Percentiles rank a stretch among this genome's conserved stretches.
Conservation (phyloP, 2,888 invertebrate species). For the Scaptodrosophila latifasciaeformis region DNA sequence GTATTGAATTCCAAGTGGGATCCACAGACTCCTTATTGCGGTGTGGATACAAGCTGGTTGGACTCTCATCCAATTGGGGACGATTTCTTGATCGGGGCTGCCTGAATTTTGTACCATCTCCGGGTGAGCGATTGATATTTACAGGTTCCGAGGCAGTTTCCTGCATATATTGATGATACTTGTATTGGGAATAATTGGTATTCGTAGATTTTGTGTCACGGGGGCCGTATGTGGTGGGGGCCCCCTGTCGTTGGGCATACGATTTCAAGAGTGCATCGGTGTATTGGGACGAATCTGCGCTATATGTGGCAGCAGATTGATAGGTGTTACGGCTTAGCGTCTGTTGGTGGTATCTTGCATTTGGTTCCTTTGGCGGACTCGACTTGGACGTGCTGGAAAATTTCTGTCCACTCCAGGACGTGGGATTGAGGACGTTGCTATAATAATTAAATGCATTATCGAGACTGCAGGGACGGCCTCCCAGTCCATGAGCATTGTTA, state of each 20-base stretch:
- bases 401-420: conserved; percentile 27
- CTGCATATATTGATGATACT: conserved; percentile 27
- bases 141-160: neutral
- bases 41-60: conserved; percentile 17
- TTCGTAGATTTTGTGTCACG: neutral
- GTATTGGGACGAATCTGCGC: conserved; percentile 32
- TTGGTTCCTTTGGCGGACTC: conserved; percentile 36
- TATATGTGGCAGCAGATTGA: conserved; percentile 25
- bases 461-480: conserved; percentile 30
- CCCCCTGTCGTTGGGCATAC: conserved; percentile 18
- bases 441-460: conserved; percentile 54
- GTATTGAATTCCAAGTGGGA: conserved; percentile 45
- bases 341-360: neutral
- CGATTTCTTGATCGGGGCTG: conserved; percentile 32
- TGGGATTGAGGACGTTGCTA: conserved; percentile 23
- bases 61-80: conserved; percentile 37
- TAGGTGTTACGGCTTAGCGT: conserved; percentile 20
- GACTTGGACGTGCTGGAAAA: conserved; percentile 33
- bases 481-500: conserved; percentile 15
- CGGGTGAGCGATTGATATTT: conserved; percentile 19
- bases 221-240: neutral
- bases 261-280: conserved; percentile 22
- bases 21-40: conserved; percentile 30
- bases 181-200: conserved; percentile 11
- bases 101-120: conserved; percentile 10